These are phyloP conservation scores for Callaeas wilsoni DNA, from an alignment of 2,113 vertebrate species.

Conservation along the genomic window DNA sequence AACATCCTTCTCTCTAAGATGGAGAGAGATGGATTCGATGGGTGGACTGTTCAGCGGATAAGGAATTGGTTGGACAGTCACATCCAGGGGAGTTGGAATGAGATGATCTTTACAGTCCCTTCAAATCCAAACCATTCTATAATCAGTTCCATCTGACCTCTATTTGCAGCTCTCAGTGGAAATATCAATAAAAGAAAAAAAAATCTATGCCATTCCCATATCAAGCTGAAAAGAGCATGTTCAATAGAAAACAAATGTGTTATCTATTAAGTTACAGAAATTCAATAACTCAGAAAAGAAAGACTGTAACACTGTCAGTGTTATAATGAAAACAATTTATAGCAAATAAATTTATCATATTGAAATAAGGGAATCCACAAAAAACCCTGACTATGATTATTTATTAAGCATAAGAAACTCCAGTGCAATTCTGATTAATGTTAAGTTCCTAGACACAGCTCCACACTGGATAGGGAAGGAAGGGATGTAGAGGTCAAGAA, in stretches of 20 bases:
- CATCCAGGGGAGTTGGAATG: neutral
- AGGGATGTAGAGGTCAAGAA: neutral
- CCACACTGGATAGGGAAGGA: neutral
- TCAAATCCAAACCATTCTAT: neutral
- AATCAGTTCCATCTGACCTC: neutral
- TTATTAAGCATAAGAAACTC: neutral
- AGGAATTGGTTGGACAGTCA: neutral
- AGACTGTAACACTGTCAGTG: neutral
- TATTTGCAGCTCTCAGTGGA: neutral
- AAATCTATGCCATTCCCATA: neutral
- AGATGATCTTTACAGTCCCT: neutral
- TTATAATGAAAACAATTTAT: neutral
- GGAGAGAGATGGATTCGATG: neutral
- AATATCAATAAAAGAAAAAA: neutral
- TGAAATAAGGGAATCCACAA: neutral
- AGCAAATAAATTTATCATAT: neutral
- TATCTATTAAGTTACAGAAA: neutral
- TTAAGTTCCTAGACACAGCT: neutral
- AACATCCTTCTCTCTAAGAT: fast-evolving
- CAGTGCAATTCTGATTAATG: neutral
- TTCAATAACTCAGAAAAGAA: neutral
- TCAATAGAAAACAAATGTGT: neutral
- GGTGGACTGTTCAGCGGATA: neutral
- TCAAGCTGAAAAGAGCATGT: neutral
- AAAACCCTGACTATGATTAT: neutral